These are phyloP conservation scores for Scomber japonicus DNA, from an alignment of 2,113 vertebrate genomes.

Conservation along the genomic window DNA sequence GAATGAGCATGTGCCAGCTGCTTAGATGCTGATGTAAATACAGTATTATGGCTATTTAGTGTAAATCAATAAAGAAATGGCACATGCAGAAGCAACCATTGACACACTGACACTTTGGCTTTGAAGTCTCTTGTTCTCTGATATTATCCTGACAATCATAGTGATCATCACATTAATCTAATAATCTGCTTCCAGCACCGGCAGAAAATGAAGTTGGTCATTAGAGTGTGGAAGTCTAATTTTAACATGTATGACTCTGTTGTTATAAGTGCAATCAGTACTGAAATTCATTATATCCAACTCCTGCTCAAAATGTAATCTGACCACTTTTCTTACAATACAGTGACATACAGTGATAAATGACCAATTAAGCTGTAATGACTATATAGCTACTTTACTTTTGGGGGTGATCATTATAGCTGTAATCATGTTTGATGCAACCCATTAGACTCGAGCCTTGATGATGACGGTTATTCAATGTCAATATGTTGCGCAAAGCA, in stretches of 20 bases:
- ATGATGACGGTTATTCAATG: conserved; percentile 13
- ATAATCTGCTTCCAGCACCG: conserved; percentile 4
- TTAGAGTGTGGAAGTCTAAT: conserved; percentile 9
- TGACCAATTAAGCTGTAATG: neutral
- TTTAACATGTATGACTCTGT: conserved; percentile 21
- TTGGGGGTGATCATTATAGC: neutral
- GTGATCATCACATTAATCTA: conserved; percentile 25
- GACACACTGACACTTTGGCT: conserved; percentile 6
- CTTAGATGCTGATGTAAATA: conserved; percentile 27
- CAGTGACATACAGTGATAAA: conserved; percentile 2
- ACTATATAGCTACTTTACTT: neutral
- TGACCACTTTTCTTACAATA: conserved; percentile 3
- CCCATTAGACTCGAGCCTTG: conserved; percentile 12
- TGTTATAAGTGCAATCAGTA: conserved; percentile 9
- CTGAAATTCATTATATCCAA: conserved; percentile 15
- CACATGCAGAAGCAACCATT: neutral
- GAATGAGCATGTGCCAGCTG: conserved; percentile 9
- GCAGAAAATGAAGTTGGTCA: conserved; percentile 11
- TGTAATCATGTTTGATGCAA: conserved; percentile 23
- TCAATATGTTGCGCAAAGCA: neutral
- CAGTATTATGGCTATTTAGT: neutral
- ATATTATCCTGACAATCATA: neutral
- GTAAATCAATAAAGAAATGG: conserved; percentile 31
- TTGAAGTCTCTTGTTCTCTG: neutral
- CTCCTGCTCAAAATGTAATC: neutral